These are phyloP conservation scores for Mohoua ochrocephala DNA, from an alignment of 2,113 vertebrate genomes.

Conservation along the genomic window DNA sequence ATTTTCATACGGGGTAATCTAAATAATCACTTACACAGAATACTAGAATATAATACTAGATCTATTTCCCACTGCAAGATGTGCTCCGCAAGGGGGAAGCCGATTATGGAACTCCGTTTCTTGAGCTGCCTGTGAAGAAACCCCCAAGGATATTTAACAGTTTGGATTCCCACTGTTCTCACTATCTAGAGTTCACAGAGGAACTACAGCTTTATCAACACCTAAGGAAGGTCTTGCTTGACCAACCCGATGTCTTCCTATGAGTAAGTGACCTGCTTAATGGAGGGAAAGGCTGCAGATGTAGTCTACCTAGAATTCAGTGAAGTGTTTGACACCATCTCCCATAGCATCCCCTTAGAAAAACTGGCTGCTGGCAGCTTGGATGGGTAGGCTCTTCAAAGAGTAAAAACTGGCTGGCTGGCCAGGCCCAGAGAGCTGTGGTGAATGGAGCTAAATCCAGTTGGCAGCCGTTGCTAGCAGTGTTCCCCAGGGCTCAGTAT, in stretches of 20 bases:
- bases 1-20: not conserved
- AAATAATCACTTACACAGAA: not conserved
- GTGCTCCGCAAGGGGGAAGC: not conserved
- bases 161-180: not conserved
- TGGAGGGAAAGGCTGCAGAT: not conserved
- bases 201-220: not conserved
- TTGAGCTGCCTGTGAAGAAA: not conserved
- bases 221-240: not conserved
- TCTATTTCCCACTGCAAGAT: not conserved
- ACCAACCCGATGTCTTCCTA: not conserved
- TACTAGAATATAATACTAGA: not conserved
- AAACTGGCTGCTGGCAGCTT: not conserved
- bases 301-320: not conserved
- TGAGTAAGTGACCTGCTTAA: not conserved
- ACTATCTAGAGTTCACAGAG: not conserved
- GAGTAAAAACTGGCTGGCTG: not conserved
- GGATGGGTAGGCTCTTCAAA: not conserved
- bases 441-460: not conserved
- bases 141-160: not conserved
- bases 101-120: not conserved
- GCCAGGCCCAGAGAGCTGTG: not conserved
- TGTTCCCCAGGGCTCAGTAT: not conserved
- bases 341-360: not conserved
- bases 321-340: not conserved
- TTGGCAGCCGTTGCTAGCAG: fast-evolving